A percentile compares a stretch with the other conserved stretches of the same genome.
These are phyloP conservation scores for Drosophila planitibia DNA, from an alignment of 2,888 invertebrate genomes.

Conservation along the genomic window DNA sequence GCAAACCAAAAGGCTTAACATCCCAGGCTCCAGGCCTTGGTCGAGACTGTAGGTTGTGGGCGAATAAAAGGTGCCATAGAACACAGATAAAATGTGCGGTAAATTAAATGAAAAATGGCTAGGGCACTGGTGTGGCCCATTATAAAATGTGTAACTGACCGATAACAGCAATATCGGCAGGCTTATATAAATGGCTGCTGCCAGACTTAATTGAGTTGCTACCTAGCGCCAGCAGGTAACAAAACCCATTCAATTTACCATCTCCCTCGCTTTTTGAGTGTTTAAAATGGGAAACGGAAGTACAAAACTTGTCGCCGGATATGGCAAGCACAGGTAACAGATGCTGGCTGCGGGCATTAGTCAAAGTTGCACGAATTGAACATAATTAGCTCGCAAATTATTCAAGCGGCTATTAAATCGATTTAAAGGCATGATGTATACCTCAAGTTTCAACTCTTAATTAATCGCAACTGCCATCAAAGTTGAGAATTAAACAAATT, in stretches of 20 bases:
- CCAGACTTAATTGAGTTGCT: constrained; percentile 62
- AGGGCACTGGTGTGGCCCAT: constrained; percentile 25
- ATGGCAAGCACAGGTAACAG: constrained; percentile 53
- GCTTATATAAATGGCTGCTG: constrained; percentile 68
- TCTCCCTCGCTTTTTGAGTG: constrained; percentile 12
- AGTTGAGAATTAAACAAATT: constrained; percentile 29
- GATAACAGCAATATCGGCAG: constrained; percentile 72
- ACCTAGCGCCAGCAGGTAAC: constrained; percentile 28
- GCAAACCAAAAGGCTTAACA: constrained; percentile 62
- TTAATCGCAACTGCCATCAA: constrained; percentile 37
- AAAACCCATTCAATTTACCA: constrained; percentile 20
- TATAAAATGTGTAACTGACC: constrained; percentile 62
- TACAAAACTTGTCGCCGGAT: constrained; percentile 71
- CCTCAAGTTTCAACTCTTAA: constrained; percentile 37
- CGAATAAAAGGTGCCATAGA: constrained; percentile 43
- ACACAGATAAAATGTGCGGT: constrained; percentile 64
- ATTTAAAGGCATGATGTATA: constrained; percentile 43
- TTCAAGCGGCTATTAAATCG: constrained; percentile 66
- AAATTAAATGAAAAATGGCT: constrained; percentile 75
- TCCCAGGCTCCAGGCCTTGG: background rate
- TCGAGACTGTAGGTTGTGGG: background rate
- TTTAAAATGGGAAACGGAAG: constrained; percentile 56
- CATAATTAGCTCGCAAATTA: constrained; percentile 71
- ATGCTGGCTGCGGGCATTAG: constrained; percentile 33
- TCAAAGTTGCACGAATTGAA: constrained; percentile 43